Percentiles rank a stretch among this genome's conserved stretches.
phyloP scores from a whole-genome alignment of 2,113 vertebrate genomes.

The Aythya baeri region DNA sequence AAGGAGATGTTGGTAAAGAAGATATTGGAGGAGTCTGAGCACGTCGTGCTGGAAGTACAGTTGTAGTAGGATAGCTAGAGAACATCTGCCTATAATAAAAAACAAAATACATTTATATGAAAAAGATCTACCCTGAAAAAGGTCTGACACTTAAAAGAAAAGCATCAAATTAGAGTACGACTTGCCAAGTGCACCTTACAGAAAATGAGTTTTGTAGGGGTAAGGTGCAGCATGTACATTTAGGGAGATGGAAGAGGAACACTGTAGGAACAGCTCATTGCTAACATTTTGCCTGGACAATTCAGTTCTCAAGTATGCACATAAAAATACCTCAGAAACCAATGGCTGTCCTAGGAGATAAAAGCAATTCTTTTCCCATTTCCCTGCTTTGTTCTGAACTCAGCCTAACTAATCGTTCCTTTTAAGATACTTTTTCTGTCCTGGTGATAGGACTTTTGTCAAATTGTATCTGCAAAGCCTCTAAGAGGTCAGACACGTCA shows the following conservation, averaged over 20 bases:
- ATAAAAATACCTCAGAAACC: background rate
- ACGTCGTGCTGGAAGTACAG: conserved; percentile 88
- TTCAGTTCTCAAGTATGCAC: background rate
- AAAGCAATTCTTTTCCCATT: background rate
- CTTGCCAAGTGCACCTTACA: background rate
- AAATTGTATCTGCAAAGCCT: background rate
- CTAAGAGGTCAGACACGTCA: background rate
- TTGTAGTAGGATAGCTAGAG: conserved; percentile 97
- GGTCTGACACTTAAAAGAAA: background rate
- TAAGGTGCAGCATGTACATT: background rate
- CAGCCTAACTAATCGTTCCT: background rate
- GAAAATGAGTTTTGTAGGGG: background rate
- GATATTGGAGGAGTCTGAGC: conserved; percentile 96
- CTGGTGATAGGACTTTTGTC: background rate
- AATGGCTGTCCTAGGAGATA: background rate
- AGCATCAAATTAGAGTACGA: background rate
- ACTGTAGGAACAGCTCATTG: background rate
- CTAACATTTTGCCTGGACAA: background rate
- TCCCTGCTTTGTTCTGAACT: background rate
- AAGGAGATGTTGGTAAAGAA: conserved; percentile 94
- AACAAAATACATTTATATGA: background rate
- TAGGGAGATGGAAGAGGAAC: background rate
- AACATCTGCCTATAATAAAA: conserved; percentile 93
- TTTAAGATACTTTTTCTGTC: background rate
- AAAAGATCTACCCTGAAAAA: background rate